These are phyloP conservation scores for Zygaena filipendulae DNA, from an alignment of 2,888 invertebrate species.

Conservation along the genomic window DNA sequence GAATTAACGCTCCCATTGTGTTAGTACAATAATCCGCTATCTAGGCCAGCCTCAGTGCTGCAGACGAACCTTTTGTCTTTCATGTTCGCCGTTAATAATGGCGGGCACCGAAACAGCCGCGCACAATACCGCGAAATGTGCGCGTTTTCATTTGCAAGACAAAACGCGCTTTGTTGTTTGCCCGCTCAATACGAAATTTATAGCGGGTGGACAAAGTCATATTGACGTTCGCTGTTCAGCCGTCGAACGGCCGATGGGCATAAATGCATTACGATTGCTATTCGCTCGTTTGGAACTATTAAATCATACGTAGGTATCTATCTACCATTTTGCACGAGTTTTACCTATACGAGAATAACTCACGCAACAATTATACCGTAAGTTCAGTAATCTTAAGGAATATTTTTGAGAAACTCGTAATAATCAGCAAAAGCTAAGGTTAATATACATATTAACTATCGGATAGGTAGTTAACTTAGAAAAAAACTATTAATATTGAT, in stretches of 20 bases:
- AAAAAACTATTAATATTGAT: too few species aligned
- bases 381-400: too few species aligned
- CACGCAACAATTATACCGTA: too few species aligned
- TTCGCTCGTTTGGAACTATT: too few species aligned
- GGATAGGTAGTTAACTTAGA: too few species aligned
- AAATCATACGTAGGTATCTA: too few species aligned
- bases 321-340: too few species aligned
- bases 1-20: constrained; percentile 68
- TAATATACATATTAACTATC: too few species aligned
- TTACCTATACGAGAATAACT: too few species aligned
- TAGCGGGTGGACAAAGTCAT: constrained; percentile 60
- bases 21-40: constrained; percentile 69
- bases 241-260: constrained; percentile 55
- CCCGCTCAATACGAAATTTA: constrained; percentile 68
- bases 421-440: too few species aligned
- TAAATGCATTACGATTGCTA: constrained; percentile 57
- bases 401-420: too few species aligned
- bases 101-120: constrained; percentile 68
- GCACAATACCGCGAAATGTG: constrained; percentile 69
- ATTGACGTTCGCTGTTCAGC: constrained; percentile 63
- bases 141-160: constrained; percentile 70
- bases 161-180: constrained; percentile 68
- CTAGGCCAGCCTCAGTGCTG: constrained; percentile 69
- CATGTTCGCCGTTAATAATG: constrained; percentile 69
- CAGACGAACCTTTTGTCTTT: constrained; percentile 70